Base-by-base conservation (phyloP, 2,113 vertebrate genomes). In the Hippolais icterina region DNA sequence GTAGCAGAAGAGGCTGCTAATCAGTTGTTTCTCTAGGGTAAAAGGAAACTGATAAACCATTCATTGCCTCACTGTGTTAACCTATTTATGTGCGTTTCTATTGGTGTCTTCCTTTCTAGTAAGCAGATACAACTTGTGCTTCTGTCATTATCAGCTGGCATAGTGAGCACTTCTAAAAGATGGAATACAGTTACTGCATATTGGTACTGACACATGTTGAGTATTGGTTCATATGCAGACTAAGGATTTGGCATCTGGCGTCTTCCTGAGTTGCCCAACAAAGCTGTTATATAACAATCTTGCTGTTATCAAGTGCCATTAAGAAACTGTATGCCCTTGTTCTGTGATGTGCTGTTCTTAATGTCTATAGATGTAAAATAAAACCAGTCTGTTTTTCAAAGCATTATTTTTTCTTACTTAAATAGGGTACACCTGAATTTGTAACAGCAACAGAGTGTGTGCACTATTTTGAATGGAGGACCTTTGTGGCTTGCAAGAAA, bases 381-480 rank as follows among this genome's bases (percentile, higher is more conserved):
- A 93, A 83, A 65, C 9, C 28, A 76, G 20, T 56, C 10, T 78
- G 12, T 29, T 83, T 90, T 90, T 77, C 42, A 79, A 71, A 65
- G 7, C 18, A 25, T 89, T 64, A 16, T 57, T 79, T 71, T 61
- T 65, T 46, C 54, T n/a, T 39, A 20, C 76, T 66, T 81, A 47
- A 93, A 92, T 95, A 99, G 99, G 99, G 99, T 50, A 98, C 98
- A 8, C 99, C 99, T 47, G 99, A 99, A 96, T 99, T 99, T 89
- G 98, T 99, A 6, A 98, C 98, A 2, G 82, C 98, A 64, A 98
- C 98, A 10, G 98, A 98, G 61, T 99, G 99, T 69, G 98, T 99
- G 53, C 98, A 99, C 94, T 99, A 99, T 97, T 99, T 99, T 71
- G 99, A 99, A 91, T 99, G 99, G 99, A 99, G 98, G 94, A 99